Evolutionary conservation across 2,113 vertebrate species (phyloP), one percentile per base, ranked within the genome.

Genomic region (Thalassoma bifasciatum): DNA sequence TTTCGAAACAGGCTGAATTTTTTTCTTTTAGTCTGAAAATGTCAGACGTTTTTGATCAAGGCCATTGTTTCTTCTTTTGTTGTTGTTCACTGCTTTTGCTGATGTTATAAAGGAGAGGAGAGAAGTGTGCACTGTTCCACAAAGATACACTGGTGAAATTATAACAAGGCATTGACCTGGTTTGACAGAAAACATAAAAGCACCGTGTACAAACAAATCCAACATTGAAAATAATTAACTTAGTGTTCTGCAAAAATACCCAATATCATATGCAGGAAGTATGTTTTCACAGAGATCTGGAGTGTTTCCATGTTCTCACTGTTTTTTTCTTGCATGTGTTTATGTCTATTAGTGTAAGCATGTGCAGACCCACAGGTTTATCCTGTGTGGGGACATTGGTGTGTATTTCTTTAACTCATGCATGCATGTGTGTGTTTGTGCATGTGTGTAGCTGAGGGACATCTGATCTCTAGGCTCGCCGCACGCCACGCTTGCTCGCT

Each of bases 401-500:
- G 11, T 61, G 53, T 65, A 46, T 52, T 53, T 19, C 37, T 51
- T 58, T 24, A 37, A 22, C 17, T 58, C 74, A 50, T 85, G 70
- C 73, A 51, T 70, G 38, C 47, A 37, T 72, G 19, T 57, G 72
- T 77, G 50, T 82, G 64, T 84, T 79, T 83, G 71, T 91, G 89
- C 93, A 92, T 81, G 91, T 86, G 90, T 85, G 54, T 80, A 66
- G 82, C 77, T 63, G 66, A 51, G 86, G 79, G 90, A 92, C 87
- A 92, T 93, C 78, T 81, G 91, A 94, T 93, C 86, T 75, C 79
- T 2, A 56, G 86, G 87, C 93, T 94, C 89, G 13, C 78, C 9
- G 88, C 92, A 90, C 89, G 85, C 86, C 94, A 94, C 72, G 76
- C 87, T 91, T 73, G 77, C 87, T 91, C 69, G 77, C 91, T 87